phyloP scores from a whole-genome alignment of 2,888 invertebrate species.

The Ophion slaviceki region DNA sequence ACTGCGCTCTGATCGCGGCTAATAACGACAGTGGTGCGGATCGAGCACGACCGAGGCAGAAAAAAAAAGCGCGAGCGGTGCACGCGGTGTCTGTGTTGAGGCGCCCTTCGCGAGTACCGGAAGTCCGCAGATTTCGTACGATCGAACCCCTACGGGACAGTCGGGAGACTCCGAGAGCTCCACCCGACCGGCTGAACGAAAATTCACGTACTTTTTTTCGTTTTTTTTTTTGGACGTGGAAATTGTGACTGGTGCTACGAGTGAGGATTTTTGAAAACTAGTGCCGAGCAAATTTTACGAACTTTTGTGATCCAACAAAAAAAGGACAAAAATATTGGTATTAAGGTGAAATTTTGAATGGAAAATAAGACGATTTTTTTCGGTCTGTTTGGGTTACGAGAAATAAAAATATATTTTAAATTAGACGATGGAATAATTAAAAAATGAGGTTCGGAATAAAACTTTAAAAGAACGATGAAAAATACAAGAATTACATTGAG shows the following conservation, averaged over 20 bases:
- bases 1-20: background rate
- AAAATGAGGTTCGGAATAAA: background rate
- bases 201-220: background rate
- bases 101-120: background rate
- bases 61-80: background rate
- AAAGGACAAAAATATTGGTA: background rate
- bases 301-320: no score
- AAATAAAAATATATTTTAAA: no score
- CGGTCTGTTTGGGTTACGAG: no score
- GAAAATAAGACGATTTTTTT: background rate
- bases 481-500: slow-evolving; percentile 23
- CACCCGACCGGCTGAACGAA: no score
- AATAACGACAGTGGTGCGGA: background rate
- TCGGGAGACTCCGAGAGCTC: background rate
- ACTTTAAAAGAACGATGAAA: background rate
- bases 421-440: background rate
- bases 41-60: background rate
- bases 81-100: background rate
- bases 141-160: background rate
- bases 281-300: background rate
- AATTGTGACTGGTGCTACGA: background rate
- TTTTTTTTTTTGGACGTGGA: background rate
- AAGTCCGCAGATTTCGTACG: background rate
- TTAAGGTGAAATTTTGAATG: background rate
- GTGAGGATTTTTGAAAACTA: background rate